A percentile compares a stretch with the other conserved stretches of the same genome.
phyloP scores from a whole-genome alignment of 1,140 invertebrate species.

The Eumaeus atala region DNA sequence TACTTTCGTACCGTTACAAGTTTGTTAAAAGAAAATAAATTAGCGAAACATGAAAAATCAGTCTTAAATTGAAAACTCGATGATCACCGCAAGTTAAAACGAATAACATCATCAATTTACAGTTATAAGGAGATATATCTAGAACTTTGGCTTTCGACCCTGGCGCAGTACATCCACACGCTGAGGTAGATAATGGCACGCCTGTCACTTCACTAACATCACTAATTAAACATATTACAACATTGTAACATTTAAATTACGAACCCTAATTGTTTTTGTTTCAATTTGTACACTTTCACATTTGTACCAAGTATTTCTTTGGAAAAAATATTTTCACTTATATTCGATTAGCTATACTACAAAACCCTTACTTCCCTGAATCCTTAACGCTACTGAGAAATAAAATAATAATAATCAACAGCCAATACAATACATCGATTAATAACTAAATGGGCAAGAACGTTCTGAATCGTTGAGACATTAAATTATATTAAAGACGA shows the following conservation, averaged over 20 bases:
- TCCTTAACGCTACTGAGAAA: constrained; percentile 50
- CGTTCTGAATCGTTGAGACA: constrained; percentile 39
- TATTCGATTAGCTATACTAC: constrained; percentile 35
- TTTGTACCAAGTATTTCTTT: constrained; percentile 74
- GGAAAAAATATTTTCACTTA: constrained; percentile 52
- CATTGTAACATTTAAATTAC: constrained; percentile 63
- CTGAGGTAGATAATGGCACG: constrained; percentile 69
- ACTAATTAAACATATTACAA: constrained; percentile 48
- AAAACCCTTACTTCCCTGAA: constrained; percentile 44
- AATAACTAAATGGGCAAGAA: constrained; percentile 54
- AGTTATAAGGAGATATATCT: constrained; percentile 15
- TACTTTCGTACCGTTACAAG: no score
- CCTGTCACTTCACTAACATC: constrained; percentile 58
- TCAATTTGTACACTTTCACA: constrained; percentile 64
- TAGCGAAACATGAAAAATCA: constrained; percentile 39
- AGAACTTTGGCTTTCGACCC: constrained; percentile 68
- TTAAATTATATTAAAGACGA: constrained; percentile 53
- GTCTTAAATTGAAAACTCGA: constrained; percentile 47
- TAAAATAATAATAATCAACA: constrained; percentile 74
- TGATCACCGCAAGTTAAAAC: constrained; percentile 13
- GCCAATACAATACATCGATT: constrained; percentile 52
- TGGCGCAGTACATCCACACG: constrained; percentile 44
- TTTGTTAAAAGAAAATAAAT: background rate
- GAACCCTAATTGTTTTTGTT: constrained; percentile 54
- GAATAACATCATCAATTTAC: constrained; percentile 15